These are phyloP conservation scores for Protonemura montana DNA, from an alignment of 2,888 invertebrate genomes.

Conservation along the genomic window DNA sequence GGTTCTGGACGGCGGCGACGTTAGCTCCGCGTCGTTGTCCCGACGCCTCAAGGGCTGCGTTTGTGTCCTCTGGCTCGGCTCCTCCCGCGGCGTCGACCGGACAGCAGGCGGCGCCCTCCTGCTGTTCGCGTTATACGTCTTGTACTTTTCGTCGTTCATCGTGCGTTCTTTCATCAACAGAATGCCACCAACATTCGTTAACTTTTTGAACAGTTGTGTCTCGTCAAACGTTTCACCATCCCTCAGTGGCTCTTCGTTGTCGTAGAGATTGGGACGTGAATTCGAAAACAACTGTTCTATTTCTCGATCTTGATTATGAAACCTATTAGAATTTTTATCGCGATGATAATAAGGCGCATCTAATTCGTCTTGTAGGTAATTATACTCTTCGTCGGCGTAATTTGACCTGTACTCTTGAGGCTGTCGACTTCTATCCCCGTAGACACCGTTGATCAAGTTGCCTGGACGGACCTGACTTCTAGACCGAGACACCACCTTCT, in stretches of 20 bases:
- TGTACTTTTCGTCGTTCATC: slow-evolving; percentile 45
- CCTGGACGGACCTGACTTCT: slow-evolving; percentile 45
- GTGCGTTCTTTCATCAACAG: slow-evolving; percentile 41
- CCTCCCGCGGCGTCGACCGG: background rate
- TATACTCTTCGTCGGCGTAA: slow-evolving; percentile 36
- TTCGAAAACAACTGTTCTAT: slow-evolving; percentile 29
- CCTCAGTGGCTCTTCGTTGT: slow-evolving; percentile 41
- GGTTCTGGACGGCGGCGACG: slow-evolving; percentile 22
- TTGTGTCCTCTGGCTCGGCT: background rate
- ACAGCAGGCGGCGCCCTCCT: slow-evolving; percentile 18
- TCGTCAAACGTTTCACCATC: slow-evolving; percentile 37
- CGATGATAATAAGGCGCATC: slow-evolving; percentile 26
- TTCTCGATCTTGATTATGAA: slow-evolving; percentile 25
- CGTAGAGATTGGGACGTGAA: slow-evolving; percentile 14
- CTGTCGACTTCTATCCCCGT: background rate
- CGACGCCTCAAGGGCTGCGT: slow-evolving; percentile 36
- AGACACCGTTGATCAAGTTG: slow-evolving; percentile 25
- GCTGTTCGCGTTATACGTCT: slow-evolving; percentile 47
- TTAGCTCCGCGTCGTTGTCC: slow-evolving; percentile 34
- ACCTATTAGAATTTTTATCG: slow-evolving; percentile 22
- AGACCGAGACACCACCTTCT: slow-evolving; percentile 43
- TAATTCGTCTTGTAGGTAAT: slow-evolving; percentile 30
- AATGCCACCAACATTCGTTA: slow-evolving; percentile 60
- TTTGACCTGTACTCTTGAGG: background rate
- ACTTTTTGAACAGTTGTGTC: slow-evolving; percentile 53